These are phyloP conservation scores for Cryptoblepharus egeriae DNA, from an alignment of 2,797 vertebrate genomes.

Conservation along the genomic window DNA sequence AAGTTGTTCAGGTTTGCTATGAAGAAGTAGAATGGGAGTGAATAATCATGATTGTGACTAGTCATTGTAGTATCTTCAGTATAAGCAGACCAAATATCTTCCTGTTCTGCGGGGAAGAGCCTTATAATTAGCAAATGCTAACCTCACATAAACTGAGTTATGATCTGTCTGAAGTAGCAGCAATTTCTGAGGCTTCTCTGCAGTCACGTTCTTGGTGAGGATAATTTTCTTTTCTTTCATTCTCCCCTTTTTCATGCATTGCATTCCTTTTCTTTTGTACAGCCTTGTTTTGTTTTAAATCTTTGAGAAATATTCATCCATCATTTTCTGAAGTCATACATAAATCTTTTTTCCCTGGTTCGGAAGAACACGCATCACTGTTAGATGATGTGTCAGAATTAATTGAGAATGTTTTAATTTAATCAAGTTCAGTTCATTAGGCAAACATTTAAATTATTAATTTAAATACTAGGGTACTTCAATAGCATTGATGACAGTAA, in stretches of 20 bases:
- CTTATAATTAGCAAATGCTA: neutral
- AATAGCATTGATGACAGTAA: constrained; percentile 76
- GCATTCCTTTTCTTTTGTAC: neutral
- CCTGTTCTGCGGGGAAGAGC: neutral
- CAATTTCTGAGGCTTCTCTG: neutral
- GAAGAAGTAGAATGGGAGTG: neutral
- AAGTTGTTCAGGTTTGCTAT: no score
- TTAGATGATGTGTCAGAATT: constrained; percentile 79
- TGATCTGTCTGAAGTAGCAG: constrained; percentile 35
- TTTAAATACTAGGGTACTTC: constrained; percentile 79
- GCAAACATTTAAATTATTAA: constrained; percentile 83
- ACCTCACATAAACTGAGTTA: constrained; percentile 8
- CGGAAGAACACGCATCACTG: constrained; percentile 68
- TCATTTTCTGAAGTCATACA: constrained; percentile 62
- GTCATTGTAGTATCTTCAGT: neutral
- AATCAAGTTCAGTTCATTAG: constrained; percentile 84
- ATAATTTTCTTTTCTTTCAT: constrained; percentile 23
- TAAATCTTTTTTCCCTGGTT: constrained; percentile 69
- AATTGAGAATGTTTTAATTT: constrained; percentile 81
- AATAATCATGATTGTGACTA: neutral
- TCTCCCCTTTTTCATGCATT: constrained; percentile 17
- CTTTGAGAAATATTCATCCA: constrained; percentile 49
- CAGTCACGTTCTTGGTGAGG: neutral
- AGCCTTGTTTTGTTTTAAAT: constrained; percentile 40
- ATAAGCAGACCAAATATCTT: constrained; percentile 33